A percentile compares a stretch with the other conserved stretches of the same genome.
phyloP scores from a whole-genome alignment of 2,888 invertebrate genomes.

The Phalangium opilio region DNA sequence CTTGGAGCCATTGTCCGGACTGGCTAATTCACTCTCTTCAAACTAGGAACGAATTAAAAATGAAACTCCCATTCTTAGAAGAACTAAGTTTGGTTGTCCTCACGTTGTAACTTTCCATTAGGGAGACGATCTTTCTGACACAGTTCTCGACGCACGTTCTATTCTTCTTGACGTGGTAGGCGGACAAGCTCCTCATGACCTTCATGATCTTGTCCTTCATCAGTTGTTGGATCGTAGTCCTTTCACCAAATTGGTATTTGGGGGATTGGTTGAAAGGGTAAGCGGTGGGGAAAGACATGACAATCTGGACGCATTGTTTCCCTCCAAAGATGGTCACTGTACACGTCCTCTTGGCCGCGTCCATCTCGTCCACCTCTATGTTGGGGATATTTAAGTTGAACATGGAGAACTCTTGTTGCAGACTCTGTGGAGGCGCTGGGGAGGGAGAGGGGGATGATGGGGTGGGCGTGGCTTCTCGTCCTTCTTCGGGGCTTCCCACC shows the following conservation, averaged over 20 bases:
- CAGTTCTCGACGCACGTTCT: slow-evolving; percentile 77
- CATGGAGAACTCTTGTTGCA: slow-evolving; percentile 59
- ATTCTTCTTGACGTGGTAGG: slow-evolving; percentile 66
- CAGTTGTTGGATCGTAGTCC: slow-evolving; percentile 51
- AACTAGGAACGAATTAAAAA: neutral
- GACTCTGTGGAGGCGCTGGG: slow-evolving; percentile 37
- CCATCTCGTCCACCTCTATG: slow-evolving; percentile 43
- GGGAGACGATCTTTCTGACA: slow-evolving; percentile 50
- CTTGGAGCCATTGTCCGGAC: slow-evolving; percentile 1
- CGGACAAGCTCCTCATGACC: slow-evolving; percentile 34
- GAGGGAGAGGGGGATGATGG: slow-evolving; percentile 11
- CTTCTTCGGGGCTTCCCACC: neutral
- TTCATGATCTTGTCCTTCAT: slow-evolving; percentile 59
- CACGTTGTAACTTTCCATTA: slow-evolving; percentile 35
- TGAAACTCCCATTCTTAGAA: too few relatives aligned
- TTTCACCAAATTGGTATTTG: slow-evolving; percentile 49
- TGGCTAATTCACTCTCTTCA: slow-evolving; percentile 1
- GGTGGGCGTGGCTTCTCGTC: neutral
- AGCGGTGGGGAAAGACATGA: slow-evolving; percentile 51
- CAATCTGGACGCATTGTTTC: slow-evolving; percentile 35
- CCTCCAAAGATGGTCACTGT: slow-evolving; percentile 41
- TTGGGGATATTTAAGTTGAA: slow-evolving; percentile 59
- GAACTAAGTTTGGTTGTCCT: slow-evolving; percentile 9
- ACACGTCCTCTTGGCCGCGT: slow-evolving; percentile 41
- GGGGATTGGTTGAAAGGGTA: slow-evolving; percentile 52